phyloP scores from a whole-genome alignment of 2,797 vertebrate species.

The Garrulus glandarius region DNA sequence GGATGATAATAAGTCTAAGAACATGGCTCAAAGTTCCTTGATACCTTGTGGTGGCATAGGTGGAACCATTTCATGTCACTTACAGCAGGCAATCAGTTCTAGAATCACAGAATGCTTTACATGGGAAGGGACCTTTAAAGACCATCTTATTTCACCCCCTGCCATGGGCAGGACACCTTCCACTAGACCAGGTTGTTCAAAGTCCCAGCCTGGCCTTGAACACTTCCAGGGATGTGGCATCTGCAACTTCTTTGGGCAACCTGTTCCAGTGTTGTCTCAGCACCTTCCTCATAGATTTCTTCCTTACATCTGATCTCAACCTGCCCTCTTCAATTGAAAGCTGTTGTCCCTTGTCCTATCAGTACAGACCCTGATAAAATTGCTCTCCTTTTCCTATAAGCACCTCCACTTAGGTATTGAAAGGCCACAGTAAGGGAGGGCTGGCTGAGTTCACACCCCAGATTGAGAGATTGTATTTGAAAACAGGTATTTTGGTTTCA shows the following conservation, averaged over 20 bases:
- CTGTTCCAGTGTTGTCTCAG: neutral
- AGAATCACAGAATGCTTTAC: neutral
- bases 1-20: neutral
- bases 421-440: neutral
- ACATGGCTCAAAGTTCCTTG: neutral
- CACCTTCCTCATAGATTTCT: neutral
- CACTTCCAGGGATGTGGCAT: neutral
- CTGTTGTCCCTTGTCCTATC: rapidly evolving
- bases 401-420: neutral
- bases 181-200: rapidly evolving
- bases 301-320: neutral
- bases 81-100: neutral
- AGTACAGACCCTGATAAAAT: neutral
- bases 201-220: neutral
- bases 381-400: neutral
- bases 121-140: neutral
- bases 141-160: neutral
- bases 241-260: neutral
- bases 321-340: neutral
- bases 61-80: neutral
- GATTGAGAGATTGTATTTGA: neutral
- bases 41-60: neutral
- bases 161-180: rapidly evolving
- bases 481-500: neutral
- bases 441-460: neutral